Percentiles rank a stretch among this genome's conserved stretches.
Evolutionary conservation across 2,888 invertebrate species (phyloP).

Genomic region (Bimastos eiseni): DNA sequence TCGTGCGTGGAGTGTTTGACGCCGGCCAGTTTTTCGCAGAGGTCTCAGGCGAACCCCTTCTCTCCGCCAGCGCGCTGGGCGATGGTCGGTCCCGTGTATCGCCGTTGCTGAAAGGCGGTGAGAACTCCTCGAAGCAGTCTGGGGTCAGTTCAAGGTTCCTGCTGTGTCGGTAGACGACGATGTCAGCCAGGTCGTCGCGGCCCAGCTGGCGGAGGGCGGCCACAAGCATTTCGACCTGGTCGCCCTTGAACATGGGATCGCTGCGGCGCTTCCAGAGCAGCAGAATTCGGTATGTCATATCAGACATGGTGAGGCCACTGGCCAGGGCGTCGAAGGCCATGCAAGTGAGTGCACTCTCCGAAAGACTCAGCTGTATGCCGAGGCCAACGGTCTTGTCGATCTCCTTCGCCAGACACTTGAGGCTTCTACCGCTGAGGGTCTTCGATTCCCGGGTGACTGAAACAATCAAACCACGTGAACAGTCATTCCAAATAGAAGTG

Average conservation of each 20-base stretch:
- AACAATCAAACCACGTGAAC: constrained; percentile 31
- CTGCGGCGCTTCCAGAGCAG: constrained; percentile 58
- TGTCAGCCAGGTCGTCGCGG: constrained; percentile 50
- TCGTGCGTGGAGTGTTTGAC: background rate
- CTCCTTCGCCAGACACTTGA: constrained; percentile 54
- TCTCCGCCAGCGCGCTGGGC: background rate
- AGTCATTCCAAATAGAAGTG: background rate
- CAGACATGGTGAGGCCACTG: constrained; percentile 56
- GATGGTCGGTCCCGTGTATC: background rate
- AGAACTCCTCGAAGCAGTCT: constrained; percentile 46
- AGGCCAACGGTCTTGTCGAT: constrained; percentile 59
- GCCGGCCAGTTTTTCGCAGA: background rate
- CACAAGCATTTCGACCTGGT: constrained; percentile 52
- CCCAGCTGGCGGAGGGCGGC: constrained; percentile 55
- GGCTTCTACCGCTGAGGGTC: constrained; percentile 55
- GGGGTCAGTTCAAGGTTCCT: constrained; percentile 55
- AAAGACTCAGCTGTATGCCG: constrained; percentile 59
- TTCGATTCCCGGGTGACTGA: constrained; percentile 57
- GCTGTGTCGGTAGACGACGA: constrained; percentile 51
- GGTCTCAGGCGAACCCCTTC: background rate
- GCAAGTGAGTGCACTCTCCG: constrained; percentile 60
- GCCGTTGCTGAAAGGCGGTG: background rate
- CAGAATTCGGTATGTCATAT: constrained; percentile 60
- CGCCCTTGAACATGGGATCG: constrained; percentile 27
- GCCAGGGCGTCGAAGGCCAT: constrained; percentile 61